Evolutionary conservation across 2,797 vertebrate genomes (phyloP).

Genomic region (Chelidonichthys spinosus): DNA sequence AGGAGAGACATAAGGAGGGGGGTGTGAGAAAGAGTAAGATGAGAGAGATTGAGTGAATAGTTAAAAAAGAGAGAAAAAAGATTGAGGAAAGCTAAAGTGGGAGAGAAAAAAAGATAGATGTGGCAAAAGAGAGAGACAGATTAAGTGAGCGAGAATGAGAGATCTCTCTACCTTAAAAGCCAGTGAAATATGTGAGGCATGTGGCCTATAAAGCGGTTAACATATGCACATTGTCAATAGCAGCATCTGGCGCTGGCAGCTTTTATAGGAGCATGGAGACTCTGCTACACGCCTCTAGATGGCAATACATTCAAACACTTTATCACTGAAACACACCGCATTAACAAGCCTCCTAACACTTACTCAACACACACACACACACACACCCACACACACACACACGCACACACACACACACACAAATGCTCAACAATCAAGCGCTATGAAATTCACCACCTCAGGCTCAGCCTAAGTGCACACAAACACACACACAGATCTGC

Average conservation of each 20-base stretch:
- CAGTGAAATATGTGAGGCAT: conserved; percentile 95
- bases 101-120: conserved; percentile 73
- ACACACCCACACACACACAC: conserved; percentile 19
- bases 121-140: conserved; percentile 78
- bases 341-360: conserved; percentile 85
- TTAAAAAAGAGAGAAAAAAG: conserved; percentile 37
- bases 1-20: conserved; percentile 1
- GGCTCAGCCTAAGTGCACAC: conserved; percentile 32
- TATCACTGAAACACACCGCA: conserved; percentile 89
- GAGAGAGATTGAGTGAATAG: conserved; percentile 52
- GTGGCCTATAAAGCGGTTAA: conserved; percentile 96
- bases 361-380: conserved; percentile 24
- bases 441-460: conserved; percentile 57
- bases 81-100: conserved; percentile 51
- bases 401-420: conserved; percentile 31
- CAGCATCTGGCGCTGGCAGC: conserved; percentile 91
- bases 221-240: conserved; percentile 99
- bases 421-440: conserved; percentile 52
- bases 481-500: conserved; percentile 25
- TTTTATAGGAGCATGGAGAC: conserved; percentile 88
- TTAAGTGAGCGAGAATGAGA: conserved; percentile 81
- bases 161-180: conserved; percentile 88
- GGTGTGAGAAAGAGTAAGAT: conserved; percentile 32
- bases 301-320: conserved; percentile 99
- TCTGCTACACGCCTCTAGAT: conserved; percentile 95